Evolutionary conservation across 2,113 vertebrate species (phyloP).

Genomic region (Toxotes jaculatrix): DNA sequence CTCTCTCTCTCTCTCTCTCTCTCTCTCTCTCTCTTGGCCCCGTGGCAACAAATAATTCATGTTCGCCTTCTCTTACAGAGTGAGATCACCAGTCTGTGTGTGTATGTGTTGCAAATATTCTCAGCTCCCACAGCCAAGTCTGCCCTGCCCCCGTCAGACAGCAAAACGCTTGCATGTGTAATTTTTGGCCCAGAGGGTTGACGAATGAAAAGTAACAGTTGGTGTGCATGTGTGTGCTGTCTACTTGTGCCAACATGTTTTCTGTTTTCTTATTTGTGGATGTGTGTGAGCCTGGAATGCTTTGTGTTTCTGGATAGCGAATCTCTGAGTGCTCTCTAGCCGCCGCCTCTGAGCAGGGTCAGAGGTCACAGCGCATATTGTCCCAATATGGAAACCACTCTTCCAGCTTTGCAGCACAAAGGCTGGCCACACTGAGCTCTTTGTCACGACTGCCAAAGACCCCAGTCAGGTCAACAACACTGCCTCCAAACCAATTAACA

Average conservation of each 20-base stretch:
- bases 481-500: constrained; percentile 58
- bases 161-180: constrained; percentile 80
- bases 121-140: constrained; percentile 74
- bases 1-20: too few species aligned
- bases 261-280: constrained; percentile 51
- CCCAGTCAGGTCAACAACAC: constrained; percentile 64
- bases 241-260: constrained; percentile 69
- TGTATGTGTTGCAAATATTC: constrained; percentile 71
- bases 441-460: constrained; percentile 74
- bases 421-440: constrained; percentile 72
- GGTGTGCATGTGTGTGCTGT: constrained; percentile 72
- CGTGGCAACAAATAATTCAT: constrained; percentile 73
- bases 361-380: constrained; percentile 77
- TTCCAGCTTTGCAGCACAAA: constrained; percentile 68
- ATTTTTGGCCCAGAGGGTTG: constrained; percentile 71
- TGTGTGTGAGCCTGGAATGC: constrained; percentile 53
- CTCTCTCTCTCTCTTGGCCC: constrained; percentile 51
- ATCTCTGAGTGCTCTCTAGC: constrained; percentile 50
- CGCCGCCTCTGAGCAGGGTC: constrained; percentile 68
- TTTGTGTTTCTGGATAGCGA: constrained; percentile 62
- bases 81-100: constrained; percentile 71
- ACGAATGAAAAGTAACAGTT: constrained; percentile 78
- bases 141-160: constrained; percentile 75
- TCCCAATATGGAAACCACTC: constrained; percentile 77
- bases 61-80: constrained; percentile 67